A percentile compares a stretch with the other conserved stretches of the same genome.
phyloP scores from a whole-genome alignment of 2,797 vertebrate genomes.

The Alauda arvensis region DNA sequence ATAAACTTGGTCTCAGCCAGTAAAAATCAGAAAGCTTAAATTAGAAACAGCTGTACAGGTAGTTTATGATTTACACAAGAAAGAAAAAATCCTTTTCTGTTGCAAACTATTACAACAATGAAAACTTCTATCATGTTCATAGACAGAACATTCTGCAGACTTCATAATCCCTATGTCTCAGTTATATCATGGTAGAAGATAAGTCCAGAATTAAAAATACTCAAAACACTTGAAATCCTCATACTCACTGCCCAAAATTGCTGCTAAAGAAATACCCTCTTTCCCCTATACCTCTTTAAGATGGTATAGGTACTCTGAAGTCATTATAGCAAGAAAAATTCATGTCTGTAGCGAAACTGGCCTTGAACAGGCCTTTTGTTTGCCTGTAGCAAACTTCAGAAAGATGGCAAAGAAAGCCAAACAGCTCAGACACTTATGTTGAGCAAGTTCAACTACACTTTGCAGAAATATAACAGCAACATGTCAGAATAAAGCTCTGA shows the following conservation, averaged over 20 bases:
- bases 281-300: neutral
- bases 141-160: neutral
- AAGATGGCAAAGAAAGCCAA: neutral
- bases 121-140: neutral
- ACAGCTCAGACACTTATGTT: neutral
- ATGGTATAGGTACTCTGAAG: neutral
- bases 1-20: neutral
- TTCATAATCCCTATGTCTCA: neutral
- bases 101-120: neutral
- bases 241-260: neutral
- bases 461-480: neutral
- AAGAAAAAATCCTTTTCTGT: neutral
- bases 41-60: neutral
- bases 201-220: neutral
- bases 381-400: neutral
- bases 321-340: neutral
- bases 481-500: neutral
- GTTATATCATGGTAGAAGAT: neutral
- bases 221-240: neutral
- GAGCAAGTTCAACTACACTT: neutral
- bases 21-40: neutral
- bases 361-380: neutral
- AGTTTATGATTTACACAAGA: neutral
- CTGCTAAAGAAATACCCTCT: neutral
- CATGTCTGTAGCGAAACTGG: neutral